phyloP scores from a whole-genome alignment of 2,888 invertebrate species.

The Scaptomyza reducta region DNA sequence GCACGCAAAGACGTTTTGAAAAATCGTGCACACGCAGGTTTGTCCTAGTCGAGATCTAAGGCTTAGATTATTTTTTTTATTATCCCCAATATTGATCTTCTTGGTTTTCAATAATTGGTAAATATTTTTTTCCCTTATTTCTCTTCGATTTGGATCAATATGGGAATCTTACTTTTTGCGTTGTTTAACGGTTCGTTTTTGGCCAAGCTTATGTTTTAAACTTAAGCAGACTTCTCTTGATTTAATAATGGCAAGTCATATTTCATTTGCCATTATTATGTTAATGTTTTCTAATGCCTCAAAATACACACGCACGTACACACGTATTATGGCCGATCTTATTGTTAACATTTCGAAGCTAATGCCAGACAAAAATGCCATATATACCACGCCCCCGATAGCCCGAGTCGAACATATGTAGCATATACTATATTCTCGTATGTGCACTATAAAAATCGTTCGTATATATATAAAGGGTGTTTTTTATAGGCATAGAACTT shows the following conservation, averaged over 20 bases:
- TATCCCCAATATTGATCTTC: too few species aligned
- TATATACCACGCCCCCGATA: conserved; percentile 1
- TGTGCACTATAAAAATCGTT: background rate
- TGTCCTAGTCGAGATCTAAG: too few species aligned
- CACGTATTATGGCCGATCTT: conserved; percentile 13
- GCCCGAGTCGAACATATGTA: background rate
- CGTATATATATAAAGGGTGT: too few species aligned
- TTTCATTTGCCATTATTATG: background rate
- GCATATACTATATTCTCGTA: background rate
- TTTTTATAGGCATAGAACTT: too few species aligned
- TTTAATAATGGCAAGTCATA: background rate
- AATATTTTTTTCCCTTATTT: too few species aligned
- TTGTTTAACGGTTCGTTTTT: background rate
- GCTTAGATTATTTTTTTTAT: too few species aligned
- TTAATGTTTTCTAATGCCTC: conserved; percentile 16
- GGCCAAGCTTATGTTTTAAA: background rate
- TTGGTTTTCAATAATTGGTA: too few species aligned
- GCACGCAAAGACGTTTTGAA: too few species aligned
- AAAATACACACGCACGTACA: conserved; percentile 11
- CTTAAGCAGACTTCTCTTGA: background rate
- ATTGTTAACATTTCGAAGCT: conserved; percentile 26
- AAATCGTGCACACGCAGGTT: too few species aligned
- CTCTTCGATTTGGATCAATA: too few species aligned
- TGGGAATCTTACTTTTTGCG: too few species aligned
- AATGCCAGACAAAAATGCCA: conserved; percentile 15